Evolutionary conservation across 2,797 vertebrate species (phyloP).

Genomic region (Otus scops): DNA sequence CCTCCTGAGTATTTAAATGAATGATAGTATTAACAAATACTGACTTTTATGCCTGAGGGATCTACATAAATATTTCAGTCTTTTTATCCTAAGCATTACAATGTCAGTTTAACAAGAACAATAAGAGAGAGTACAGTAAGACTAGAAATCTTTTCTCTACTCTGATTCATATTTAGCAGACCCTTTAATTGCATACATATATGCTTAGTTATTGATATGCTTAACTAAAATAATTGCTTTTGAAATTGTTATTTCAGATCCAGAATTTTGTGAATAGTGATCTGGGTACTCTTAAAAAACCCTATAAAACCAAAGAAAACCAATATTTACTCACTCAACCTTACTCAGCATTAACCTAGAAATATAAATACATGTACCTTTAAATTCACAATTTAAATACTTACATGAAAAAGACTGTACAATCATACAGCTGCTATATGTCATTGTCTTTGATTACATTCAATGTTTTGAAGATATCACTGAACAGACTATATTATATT

Average conservation of each 20-base stretch:
- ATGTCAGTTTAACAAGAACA: neutral
- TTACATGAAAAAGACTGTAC: neutral
- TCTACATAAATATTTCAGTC: neutral
- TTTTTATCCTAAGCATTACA: neutral
- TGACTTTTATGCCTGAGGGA: neutral
- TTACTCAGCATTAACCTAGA: neutral
- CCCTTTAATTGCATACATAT: neutral
- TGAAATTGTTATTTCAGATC: neutral
- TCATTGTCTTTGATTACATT: neutral
- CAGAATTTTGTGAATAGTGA: neutral
- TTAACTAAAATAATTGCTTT: neutral
- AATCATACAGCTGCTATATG: neutral
- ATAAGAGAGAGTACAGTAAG: neutral
- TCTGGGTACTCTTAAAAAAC: neutral
- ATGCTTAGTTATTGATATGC: neutral
- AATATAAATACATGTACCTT: neutral
- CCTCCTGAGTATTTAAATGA: neutral
- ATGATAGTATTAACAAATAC: neutral
- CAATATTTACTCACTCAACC: neutral
- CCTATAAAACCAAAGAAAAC: accelerated
- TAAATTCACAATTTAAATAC: neutral
- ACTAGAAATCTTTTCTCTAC: neutral
- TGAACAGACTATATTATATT: neutral
- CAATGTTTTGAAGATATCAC: neutral
- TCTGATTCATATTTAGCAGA: neutral